Evolutionary conservation across 2,888 invertebrate species (phyloP), one percentile per base, ranked within the genome.

Genomic region (Xanthorhoe spadicearia): DNA sequence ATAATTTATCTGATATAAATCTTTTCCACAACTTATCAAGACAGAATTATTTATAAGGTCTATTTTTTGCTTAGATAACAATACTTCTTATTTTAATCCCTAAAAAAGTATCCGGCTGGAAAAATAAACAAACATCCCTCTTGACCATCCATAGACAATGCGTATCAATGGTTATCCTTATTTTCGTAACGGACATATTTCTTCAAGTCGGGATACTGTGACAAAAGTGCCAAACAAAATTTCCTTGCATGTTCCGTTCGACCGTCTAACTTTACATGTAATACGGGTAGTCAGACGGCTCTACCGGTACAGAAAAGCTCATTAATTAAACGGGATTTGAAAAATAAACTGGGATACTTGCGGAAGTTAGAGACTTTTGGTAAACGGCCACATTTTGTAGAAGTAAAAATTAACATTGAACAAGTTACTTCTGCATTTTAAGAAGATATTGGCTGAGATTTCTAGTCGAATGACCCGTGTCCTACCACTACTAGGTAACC

Each of bases 241-340:
- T 67, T 61, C 43, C 64, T 59, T 72, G 74, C 75, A 79, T 74
- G 74, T 77, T n/a, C 43, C 64, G 49, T 85, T 83, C 81, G 80
- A 80, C 10, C 9, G n/a, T 49, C 23, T 4, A 23, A 3, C 32
- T 54, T 61, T 28, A 49, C 35, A 10, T 17, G 15, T 4, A 28
- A 54, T 48, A 9, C 54, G 18, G 61, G 19, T 35, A 54, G 8
- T 13, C 53, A 18, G 55, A 8, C 0, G 18, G 49, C 18, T 43
- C 13, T 38, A 13, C 13, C 38, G 32, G 32, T 7, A 32, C 13
- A 13, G 1, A 9, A 43, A 43, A 38, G 38, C 38, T 38, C 13
- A 2, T 43, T 13, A 3, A 3, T 13, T 13, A 13, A 9, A 10
- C 38, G 13, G 38, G 0, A 1, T 13, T 43, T 43, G 38, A 10